Conservation (phyloP, 2,113 vertebrate species). For the Ploceus nigricollis region DNA sequence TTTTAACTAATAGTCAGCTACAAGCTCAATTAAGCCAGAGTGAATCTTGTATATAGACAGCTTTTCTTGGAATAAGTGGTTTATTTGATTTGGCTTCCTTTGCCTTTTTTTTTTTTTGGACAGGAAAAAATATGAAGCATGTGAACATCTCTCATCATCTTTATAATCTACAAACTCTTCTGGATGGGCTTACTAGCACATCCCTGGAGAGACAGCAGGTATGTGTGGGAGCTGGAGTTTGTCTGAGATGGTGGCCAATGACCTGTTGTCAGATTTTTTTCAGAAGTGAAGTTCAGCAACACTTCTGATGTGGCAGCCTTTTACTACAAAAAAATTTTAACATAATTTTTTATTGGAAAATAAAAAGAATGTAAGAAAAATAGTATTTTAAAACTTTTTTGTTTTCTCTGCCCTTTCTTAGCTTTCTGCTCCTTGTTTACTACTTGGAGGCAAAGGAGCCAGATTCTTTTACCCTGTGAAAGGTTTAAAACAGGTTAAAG, state of each 20-base stretch:
- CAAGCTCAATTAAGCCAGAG: neutral
- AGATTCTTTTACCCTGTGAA: slow-evolving; percentile 1
- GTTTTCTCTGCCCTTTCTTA: neutral
- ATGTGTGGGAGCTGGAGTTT: neutral
- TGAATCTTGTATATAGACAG: neutral
- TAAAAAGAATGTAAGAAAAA: neutral
- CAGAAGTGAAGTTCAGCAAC: neutral
- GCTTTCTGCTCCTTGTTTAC: slow-evolving; percentile 11
- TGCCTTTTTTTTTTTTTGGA: neutral
- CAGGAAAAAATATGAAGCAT: neutral
- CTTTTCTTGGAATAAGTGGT: neutral
- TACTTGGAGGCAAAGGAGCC: neutral
- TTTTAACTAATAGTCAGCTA: neutral
- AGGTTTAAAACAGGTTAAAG: slow-evolving; percentile 43
- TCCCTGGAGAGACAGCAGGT: neutral
- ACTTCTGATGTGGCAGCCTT: neutral
- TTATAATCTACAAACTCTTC: neutral
- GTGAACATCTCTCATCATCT: neutral
- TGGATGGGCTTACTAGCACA: neutral
- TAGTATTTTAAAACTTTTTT: neutral
- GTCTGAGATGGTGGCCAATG: neutral
- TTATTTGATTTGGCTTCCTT: slow-evolving; percentile 12
- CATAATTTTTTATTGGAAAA: neutral
- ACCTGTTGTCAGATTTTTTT: neutral
- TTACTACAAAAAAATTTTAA: neutral